phyloP scores from a whole-genome alignment of 35 echinoderm and acorn worm species.

The Anneissia japonica region DNA sequence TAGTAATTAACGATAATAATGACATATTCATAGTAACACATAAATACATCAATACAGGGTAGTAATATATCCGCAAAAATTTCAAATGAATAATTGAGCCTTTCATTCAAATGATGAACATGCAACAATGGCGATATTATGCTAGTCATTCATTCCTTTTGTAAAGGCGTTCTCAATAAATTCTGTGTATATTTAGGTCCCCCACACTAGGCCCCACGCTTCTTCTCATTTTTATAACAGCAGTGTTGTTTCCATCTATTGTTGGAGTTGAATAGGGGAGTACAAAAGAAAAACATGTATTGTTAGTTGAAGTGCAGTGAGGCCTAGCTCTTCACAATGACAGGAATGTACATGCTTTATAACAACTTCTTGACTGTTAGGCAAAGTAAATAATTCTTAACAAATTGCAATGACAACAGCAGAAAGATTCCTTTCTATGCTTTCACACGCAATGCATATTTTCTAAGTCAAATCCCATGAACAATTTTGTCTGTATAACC shows the following conservation, averaged over 20 bases:
- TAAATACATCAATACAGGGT: too few species aligned
- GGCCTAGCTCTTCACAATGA: not conserved
- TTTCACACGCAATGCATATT: too few species aligned
- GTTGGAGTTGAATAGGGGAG: not conserved
- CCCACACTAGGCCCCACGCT: not conserved
- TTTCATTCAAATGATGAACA: too few species aligned
- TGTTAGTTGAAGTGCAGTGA: not conserved
- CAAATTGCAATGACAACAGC: not conserved
- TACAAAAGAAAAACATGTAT: not conserved
- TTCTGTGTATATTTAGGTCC: not conserved
- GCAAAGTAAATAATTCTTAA: not conserved
- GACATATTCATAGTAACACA: too few species aligned
- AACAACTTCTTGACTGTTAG: not conserved
- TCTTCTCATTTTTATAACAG: not conserved
- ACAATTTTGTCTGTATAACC: not conserved
- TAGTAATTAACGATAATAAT: too few species aligned
- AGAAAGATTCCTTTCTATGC: not conserved
- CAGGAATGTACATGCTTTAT: not conserved
- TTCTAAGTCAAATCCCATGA: not conserved
- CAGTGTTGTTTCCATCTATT: not conserved
- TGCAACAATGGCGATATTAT: too few species aligned
- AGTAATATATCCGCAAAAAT: too few species aligned
- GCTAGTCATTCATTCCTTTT: too few species aligned
- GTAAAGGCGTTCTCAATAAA: too few species aligned
- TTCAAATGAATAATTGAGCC: too few species aligned